phyloP scores from a whole-genome alignment of 2,797 vertebrate genomes.

The Dipus sagitta region DNA sequence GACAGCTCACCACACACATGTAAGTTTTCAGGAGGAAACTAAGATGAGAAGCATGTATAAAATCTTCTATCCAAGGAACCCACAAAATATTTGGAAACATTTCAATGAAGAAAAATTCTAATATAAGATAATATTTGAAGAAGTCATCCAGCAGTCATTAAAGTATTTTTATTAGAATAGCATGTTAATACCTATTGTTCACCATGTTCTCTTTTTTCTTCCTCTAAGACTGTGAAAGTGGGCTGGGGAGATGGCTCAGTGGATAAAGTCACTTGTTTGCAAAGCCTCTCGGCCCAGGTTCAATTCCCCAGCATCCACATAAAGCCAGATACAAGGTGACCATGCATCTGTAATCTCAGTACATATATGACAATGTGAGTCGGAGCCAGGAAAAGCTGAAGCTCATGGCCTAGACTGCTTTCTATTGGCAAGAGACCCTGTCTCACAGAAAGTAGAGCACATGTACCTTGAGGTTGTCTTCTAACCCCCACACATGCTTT shows the following conservation, averaged over 20 bases:
- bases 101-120: slow-evolving; percentile 49
- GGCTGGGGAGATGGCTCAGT: background rate
- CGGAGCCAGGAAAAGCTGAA: too few relatives aligned
- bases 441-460: too few relatives aligned
- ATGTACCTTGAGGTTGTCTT: too few relatives aligned
- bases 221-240: background rate
- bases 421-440: too few relatives aligned
- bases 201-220: background rate
- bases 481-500: too few relatives aligned
- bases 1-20: slow-evolving; percentile 38
- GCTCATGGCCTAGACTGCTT: too few relatives aligned
- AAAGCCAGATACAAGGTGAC: too few relatives aligned
- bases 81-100: slow-evolving; percentile 40
- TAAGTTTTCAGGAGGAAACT: slow-evolving; percentile 31
- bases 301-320: too few relatives aligned
- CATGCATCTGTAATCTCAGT: too few relatives aligned
- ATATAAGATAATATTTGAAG: slow-evolving; percentile 2
- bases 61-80: slow-evolving; percentile 37
- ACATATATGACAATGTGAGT: too few relatives aligned
- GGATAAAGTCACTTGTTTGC: too few relatives aligned
- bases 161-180: slow-evolving; percentile 45
- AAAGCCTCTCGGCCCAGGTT: too few relatives aligned
- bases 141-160: background rate
- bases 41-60: slow-evolving; percentile 50
- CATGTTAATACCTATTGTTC: slow-evolving; percentile 11